Base-by-base conservation (phyloP, 2,797 vertebrate genomes). In the Florisuga fusca region DNA sequence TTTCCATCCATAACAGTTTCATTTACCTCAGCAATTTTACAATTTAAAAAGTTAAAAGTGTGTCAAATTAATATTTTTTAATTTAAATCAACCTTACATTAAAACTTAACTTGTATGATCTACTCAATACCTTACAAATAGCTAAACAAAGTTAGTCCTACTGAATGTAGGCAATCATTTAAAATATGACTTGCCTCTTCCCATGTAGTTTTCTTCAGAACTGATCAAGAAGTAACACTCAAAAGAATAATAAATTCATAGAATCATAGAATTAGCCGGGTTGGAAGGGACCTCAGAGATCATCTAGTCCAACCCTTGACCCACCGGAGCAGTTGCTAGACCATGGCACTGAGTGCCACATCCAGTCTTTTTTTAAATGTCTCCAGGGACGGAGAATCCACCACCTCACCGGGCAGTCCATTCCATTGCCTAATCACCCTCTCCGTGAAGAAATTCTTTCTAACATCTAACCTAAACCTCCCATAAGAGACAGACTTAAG, bases 21-120 rank as follows among this genome's bases (percentile, higher is more conserved):
- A 50, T 87, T 92, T 62, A 45, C 53, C 31, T 77, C 18, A 69
- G 25, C 4, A 72, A 69, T 71, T 91, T 82, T 68, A 6, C 18
- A 68, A 69, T 61, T 87, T 12, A 58, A 84, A 92, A 84, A 41
- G 4, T 66, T 27, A 69, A 91, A 78, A 82, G 5, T 67, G 41
- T 79, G 21, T 69, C 41, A n/a, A 84, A 75, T 72, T 85, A 86
- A 23, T 93, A 67, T 85, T 92, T 67, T 90, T 31, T 79, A 81
- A 64, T 46, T 71, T 72, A 87, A 75, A 78, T 94, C 38, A 23
- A 85, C 41, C 10, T 20, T 46, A 46, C 12, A 46, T 46, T 20
- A 21, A 46, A 46, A 22, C 46, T 45, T 87, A 82, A 80, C 23
- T 66, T 76, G 46, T 29, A 68, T 57, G 16, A 38, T 83, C 61